These are phyloP conservation scores for Aromia moschata DNA, from an alignment of 2,888 invertebrate genomes.

Conservation along the genomic window DNA sequence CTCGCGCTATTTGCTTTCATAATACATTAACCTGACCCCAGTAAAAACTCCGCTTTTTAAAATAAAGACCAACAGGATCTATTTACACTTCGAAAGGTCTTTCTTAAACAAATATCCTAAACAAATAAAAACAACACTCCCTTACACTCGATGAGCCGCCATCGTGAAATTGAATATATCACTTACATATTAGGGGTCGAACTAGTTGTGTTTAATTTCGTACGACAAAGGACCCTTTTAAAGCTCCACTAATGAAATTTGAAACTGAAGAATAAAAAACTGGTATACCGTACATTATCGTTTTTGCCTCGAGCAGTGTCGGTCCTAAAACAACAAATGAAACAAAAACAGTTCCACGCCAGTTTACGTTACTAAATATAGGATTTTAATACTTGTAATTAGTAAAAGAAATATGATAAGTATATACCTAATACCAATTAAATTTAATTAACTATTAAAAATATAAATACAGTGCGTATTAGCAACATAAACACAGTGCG, in stretches of 20 bases:
- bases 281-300: slow-evolving; percentile 28
- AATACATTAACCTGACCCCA: slow-evolving; percentile 42
- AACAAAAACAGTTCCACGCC: neutral
- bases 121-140: slow-evolving; percentile 57
- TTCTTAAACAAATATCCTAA: slow-evolving; percentile 57
- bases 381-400: no score
- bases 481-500: no score
- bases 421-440: no score
- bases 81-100: slow-evolving; percentile 57
- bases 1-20: slow-evolving; percentile 25
- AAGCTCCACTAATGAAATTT: slow-evolving; percentile 44
- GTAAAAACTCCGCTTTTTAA: slow-evolving; percentile 44
- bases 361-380: no score
- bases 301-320: neutral
- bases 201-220: slow-evolving; percentile 41
- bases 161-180: slow-evolving; percentile 46
- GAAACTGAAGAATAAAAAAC: slow-evolving; percentile 38
- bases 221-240: slow-evolving; percentile 46
- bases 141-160: slow-evolving; percentile 42
- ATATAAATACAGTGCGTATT: no score
- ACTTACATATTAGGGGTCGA: slow-evolving; percentile 46
- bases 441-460: no score
- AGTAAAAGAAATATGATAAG: no score
- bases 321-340: slow-evolving; percentile 9
- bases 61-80: slow-evolving; percentile 50